A percentile compares a stretch with the other conserved stretches of the same genome.
These are phyloP conservation scores for Leucoraja erinaceus DNA, from an alignment of 2,113 vertebrate species.

Conservation along the genomic window DNA sequence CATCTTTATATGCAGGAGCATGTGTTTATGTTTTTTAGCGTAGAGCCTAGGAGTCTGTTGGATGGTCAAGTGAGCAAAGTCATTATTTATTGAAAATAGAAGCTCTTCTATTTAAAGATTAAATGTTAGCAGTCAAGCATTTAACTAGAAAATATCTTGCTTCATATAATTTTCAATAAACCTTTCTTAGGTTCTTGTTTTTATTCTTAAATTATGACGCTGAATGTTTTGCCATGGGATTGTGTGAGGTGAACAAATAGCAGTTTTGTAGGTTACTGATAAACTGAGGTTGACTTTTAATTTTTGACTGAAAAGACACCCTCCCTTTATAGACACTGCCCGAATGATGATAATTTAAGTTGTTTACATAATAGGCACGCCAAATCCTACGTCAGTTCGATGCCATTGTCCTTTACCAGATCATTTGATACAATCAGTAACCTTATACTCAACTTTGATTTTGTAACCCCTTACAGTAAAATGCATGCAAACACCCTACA, in stretches of 20 bases:
- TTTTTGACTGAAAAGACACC: no score
- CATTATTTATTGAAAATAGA: not conserved
- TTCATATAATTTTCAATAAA: not conserved
- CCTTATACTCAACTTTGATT: not conserved
- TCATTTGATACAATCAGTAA: not conserved
- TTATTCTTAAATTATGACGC: not conserved
- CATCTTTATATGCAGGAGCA: not conserved
- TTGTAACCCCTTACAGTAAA: not conserved
- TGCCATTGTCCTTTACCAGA: not conserved
- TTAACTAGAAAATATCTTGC: not conserved
- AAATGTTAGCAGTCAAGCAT: not conserved
- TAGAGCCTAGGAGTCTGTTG: not conserved
- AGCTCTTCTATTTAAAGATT: not conserved
- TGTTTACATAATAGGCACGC: not conserved
- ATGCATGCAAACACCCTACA: not conserved
- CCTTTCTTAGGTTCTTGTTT: not conserved
- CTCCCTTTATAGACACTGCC: not conserved
- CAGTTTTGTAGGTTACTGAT: not conserved
- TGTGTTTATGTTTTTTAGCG: slow-evolving; percentile 22
- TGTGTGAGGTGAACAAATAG: not conserved
- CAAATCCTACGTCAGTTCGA: not conserved
- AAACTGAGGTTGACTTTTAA: not conserved
- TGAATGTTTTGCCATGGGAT: not conserved
- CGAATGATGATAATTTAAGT: not conserved
- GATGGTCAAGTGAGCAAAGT: not conserved